phyloP scores from a whole-genome alignment of 2,797 vertebrate genomes.

The Dendrocincla fuliginosa region DNA sequence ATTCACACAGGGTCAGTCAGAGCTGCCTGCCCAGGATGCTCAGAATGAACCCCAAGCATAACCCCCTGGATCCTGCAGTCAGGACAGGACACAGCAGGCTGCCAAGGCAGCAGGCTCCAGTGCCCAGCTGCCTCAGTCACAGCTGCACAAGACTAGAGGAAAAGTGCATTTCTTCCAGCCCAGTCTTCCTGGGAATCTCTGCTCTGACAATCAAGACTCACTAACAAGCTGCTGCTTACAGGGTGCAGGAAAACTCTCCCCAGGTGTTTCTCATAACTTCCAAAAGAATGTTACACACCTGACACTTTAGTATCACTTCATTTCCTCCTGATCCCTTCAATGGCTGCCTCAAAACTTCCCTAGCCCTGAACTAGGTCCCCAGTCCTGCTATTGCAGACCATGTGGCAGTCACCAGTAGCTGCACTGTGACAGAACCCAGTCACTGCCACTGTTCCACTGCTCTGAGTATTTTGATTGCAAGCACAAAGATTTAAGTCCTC shows the following conservation, averaged over 20 bases:
- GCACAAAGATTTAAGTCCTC: not conserved
- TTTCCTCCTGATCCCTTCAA: not conserved
- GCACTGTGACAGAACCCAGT: not conserved
- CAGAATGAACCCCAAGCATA: fast-evolving
- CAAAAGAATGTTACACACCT: not conserved
- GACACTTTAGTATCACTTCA: not conserved
- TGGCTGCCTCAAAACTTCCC: not conserved
- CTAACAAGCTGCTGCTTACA: not conserved
- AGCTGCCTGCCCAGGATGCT: not conserved
- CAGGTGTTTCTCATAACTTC: not conserved
- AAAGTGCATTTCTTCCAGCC: not conserved
- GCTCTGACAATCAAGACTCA: not conserved
- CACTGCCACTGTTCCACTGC: not conserved
- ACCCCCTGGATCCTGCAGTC: not conserved
- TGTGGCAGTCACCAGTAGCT: not conserved
- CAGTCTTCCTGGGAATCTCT: not conserved
- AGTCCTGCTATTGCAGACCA: not conserved
- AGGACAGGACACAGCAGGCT: not conserved
- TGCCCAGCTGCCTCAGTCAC: not conserved
- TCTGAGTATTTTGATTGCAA: not conserved
- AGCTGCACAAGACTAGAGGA: not conserved
- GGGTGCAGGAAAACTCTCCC: not conserved
- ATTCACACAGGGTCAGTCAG: not conserved
- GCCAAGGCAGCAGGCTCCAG: not conserved
- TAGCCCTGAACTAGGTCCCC: not conserved